Percentiles rank a stretch among this genome's conserved stretches.
These are phyloP conservation scores for Geopemphigus sp. DNA, from an alignment of 1,140 invertebrate genomes.

Conservation along the genomic window DNA sequence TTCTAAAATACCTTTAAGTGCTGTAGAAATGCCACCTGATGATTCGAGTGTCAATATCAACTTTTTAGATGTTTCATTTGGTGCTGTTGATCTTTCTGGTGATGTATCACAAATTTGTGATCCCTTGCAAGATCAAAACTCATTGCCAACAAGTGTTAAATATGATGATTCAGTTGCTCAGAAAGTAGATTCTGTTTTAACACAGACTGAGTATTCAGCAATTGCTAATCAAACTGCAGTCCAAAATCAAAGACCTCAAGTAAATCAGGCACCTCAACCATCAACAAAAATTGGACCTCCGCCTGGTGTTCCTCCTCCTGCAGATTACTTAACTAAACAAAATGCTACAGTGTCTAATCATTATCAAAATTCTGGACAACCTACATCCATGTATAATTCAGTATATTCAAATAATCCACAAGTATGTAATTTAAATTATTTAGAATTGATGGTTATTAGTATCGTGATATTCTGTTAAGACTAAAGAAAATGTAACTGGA, in stretches of 20 bases:
- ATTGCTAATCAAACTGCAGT: constrained; percentile 15
- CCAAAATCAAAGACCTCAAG: constrained; percentile 40
- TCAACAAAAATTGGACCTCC: constrained; percentile 44
- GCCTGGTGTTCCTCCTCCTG: constrained; percentile 44
- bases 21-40: constrained; percentile 92
- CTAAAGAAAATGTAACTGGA: too few species aligned
- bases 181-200: constrained; percentile 40
- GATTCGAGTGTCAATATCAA: constrained; percentile 70
- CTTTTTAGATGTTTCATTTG: constrained; percentile 90
- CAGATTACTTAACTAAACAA: constrained; percentile 43
- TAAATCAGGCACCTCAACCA: constrained; percentile 17
- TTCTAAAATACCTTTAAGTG: constrained; percentile 90
- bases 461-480: neutral
- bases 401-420: constrained; percentile 47
- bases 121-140: constrained; percentile 10
- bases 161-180: constrained; percentile 40
- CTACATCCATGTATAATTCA: constrained; percentile 46
- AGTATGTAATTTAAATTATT: constrained; percentile 3
- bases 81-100: constrained; percentile 80
- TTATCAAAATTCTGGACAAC: constrained; percentile 43
- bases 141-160: constrained; percentile 34
- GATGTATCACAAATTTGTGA: constrained; percentile 57
- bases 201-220: constrained; percentile 24
- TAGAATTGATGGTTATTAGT: neutral
- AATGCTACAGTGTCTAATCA: constrained; percentile 1